Percentiles rank a stretch among this genome's conserved stretches.
These are phyloP conservation scores for Drosophila guanche DNA, from an alignment of 1,140 invertebrate genomes.

Conservation along the genomic window DNA sequence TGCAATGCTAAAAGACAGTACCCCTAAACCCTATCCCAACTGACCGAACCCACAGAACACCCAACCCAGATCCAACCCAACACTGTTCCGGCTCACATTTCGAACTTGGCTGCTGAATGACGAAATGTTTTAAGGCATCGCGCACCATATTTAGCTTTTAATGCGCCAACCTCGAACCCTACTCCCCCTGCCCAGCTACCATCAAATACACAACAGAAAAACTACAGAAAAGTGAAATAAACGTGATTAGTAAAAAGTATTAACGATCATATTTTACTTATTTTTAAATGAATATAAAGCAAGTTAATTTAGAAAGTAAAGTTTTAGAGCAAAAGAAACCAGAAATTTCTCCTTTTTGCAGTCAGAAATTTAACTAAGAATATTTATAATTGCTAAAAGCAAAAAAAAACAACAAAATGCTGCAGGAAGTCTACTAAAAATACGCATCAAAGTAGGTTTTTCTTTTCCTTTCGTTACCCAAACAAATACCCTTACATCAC, in stretches of 20 bases:
- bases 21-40: background rate
- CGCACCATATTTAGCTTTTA: slow-evolving; percentile 74
- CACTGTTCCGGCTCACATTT: slow-evolving; percentile 41
- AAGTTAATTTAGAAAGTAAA: too few species aligned
- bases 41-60: slow-evolving; percentile 25
- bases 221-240: slow-evolving; percentile 69
- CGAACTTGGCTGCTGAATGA: slow-evolving; percentile 30
- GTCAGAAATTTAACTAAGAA: too few species aligned
- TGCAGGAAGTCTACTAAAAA: too few species aligned
- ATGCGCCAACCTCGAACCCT: slow-evolving; percentile 42
- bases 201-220: slow-evolving; percentile 59
- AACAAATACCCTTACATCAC: too few species aligned
- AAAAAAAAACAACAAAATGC: too few species aligned
- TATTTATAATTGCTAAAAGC: too few species aligned
- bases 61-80: slow-evolving; percentile 58
- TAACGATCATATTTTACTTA: slow-evolving; percentile 2
- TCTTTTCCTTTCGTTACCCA: too few species aligned
- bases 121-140: slow-evolving; percentile 45
- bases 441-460: background rate
- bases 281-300: too few species aligned
- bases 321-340: too few species aligned
- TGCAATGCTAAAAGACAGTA: slow-evolving; percentile 41
- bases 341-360: too few species aligned
- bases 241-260: slow-evolving; percentile 75
- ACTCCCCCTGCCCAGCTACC: slow-evolving; percentile 19